phyloP scores from a whole-genome alignment of 2,888 invertebrate genomes.

The Leptinotarsa peninsularis region DNA sequence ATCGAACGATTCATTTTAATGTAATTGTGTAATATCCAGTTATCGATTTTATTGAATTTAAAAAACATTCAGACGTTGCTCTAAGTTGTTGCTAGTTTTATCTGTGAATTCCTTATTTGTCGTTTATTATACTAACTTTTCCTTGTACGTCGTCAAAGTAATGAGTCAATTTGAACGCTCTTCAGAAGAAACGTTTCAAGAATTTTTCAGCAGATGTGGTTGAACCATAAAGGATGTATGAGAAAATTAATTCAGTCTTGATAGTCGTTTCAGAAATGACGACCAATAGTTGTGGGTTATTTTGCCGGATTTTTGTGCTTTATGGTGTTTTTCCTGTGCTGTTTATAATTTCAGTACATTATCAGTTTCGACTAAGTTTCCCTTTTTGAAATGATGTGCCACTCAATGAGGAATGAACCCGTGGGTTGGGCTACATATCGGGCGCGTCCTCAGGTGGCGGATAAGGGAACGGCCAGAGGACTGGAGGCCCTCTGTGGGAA shows the following conservation, averaged over 20 bases:
- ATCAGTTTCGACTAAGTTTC: too few species aligned
- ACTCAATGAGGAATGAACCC: too few species aligned
- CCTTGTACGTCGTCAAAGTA: neutral
- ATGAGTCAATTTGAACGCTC: slow-evolving; percentile 1
- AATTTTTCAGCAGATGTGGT: neutral
- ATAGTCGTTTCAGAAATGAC: neutral
- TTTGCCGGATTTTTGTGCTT: too few species aligned
- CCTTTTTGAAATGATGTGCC: too few species aligned
- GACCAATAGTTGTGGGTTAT: neutral
- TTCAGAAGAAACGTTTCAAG: neutral
- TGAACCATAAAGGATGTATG: neutral
- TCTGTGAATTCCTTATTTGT: neutral
- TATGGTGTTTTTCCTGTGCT: too few species aligned
- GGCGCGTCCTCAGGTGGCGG: too few species aligned
- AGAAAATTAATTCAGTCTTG: neutral
- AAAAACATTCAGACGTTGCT: neutral
- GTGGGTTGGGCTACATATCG: too few species aligned
- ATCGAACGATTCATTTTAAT: neutral
- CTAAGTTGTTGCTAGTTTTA: neutral
- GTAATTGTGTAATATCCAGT: neutral
- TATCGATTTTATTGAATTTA: slow-evolving; percentile 2
- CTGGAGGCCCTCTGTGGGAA: too few species aligned
- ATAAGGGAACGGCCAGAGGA: too few species aligned
- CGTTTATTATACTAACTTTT: neutral
- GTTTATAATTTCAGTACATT: too few species aligned